These are phyloP conservation scores for Drosophila subpulchrella DNA, from an alignment of 1,140 invertebrate genomes.

Conservation along the genomic window DNA sequence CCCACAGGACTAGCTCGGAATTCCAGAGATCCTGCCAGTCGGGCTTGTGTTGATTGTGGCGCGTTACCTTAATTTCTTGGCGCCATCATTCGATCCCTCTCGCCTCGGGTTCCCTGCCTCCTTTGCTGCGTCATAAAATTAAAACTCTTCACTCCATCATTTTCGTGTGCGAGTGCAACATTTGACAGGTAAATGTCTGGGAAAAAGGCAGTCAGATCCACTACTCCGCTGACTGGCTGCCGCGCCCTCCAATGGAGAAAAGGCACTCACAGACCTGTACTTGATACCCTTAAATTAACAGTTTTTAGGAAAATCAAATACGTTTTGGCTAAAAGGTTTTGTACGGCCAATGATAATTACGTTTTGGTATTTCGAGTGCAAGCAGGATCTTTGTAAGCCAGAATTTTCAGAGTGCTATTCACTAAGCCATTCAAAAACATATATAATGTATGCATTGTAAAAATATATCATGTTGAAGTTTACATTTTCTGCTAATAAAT, in stretches of 20 bases:
- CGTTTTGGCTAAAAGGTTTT: background rate
- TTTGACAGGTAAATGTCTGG: constrained; percentile 82
- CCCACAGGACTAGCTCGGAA: background rate
- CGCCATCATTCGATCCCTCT: constrained; percentile 55
- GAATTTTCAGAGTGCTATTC: too few relatives aligned
- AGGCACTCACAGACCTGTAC: background rate
- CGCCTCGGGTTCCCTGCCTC: constrained; percentile 17
- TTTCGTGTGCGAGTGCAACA: constrained; percentile 81
- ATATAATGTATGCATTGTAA: too few relatives aligned
- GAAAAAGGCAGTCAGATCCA: constrained; percentile 61
- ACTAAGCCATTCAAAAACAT: too few relatives aligned
- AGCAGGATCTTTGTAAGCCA: too few relatives aligned
- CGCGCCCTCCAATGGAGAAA: constrained; percentile 47
- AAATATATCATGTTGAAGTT: too few relatives aligned
- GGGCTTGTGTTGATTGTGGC: constrained; percentile 73
- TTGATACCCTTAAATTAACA: constrained; percentile 15
- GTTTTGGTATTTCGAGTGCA: background rate
- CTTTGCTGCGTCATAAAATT: constrained; percentile 82
- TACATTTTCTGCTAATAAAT: too few relatives aligned
- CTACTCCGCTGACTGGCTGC: constrained; percentile 37
- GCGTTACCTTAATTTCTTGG: constrained; percentile 81
- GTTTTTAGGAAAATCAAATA: background rate
- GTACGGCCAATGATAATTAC: background rate
- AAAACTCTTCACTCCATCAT: constrained; percentile 83
- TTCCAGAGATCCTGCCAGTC: constrained; percentile 14